These are phyloP conservation scores for Poliocrania exsul DNA, from an alignment of 2,797 vertebrate genomes.

Conservation along the genomic window DNA sequence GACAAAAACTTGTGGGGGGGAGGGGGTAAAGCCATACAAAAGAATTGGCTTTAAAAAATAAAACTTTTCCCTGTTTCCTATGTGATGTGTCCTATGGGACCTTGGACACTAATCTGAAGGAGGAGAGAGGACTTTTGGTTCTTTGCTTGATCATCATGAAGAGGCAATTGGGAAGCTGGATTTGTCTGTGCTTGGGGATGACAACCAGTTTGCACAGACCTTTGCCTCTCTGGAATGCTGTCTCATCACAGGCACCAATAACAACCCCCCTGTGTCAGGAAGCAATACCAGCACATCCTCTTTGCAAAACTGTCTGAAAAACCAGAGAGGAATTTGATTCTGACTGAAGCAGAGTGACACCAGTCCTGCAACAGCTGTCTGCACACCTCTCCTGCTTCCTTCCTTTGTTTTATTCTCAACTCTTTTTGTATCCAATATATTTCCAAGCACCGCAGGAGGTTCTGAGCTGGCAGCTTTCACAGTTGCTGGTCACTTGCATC, in stretches of 20 bases:
- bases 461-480: background rate
- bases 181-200: background rate
- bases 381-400: background rate
- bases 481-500: background rate
- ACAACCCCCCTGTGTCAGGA: background rate
- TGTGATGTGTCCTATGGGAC: background rate
- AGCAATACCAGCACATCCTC: constrained; percentile 1
- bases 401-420: background rate
- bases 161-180: background rate
- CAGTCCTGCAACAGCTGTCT: background rate
- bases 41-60: background rate
- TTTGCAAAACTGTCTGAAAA: background rate
- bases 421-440: background rate
- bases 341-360: background rate
- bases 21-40: background rate
- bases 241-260: background rate
- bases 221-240: background rate
- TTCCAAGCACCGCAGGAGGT: background rate
- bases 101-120: background rate
- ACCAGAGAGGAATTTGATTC: background rate
- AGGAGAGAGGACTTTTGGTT: background rate
- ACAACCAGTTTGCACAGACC: background rate
- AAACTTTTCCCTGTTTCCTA: background rate
- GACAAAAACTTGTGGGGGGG: background rate
- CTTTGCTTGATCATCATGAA: background rate